These are phyloP conservation scores for Apis laboriosa DNA, from an alignment of 1,140 invertebrate species.

Conservation along the genomic window DNA sequence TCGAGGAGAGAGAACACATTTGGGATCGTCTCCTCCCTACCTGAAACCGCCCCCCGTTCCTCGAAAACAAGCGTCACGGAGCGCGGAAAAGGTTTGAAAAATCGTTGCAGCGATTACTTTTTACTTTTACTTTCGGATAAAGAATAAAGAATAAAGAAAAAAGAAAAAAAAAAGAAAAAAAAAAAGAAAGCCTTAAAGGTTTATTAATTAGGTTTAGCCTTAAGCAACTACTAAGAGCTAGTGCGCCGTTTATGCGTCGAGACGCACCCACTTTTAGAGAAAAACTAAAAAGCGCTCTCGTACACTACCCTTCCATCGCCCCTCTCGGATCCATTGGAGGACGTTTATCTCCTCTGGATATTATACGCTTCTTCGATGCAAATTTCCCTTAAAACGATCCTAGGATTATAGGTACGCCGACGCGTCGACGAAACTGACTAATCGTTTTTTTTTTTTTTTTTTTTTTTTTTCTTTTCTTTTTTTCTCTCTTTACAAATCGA, in stretches of 20 bases:
- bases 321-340: neutral
- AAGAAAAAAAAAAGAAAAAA: too few relatives aligned
- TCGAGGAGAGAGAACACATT: neutral
- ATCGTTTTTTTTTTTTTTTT: neutral
- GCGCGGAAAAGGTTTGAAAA: constrained; percentile 16
- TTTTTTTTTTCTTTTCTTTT: neutral
- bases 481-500: constrained; percentile 19
- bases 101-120: constrained; percentile 28
- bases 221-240: constrained; percentile 63
- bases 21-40: neutral
- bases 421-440: constrained; percentile 32
- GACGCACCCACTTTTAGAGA: constrained; percentile 5
- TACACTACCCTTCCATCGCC: neutral
- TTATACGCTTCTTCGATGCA: too few relatives aligned
- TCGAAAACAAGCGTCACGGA: neutral
- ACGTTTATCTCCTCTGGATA: neutral
- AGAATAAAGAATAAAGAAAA: constrained; percentile 44
- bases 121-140: constrained; percentile 51
- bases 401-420: constrained; percentile 3
- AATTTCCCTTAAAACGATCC: constrained; percentile 1
- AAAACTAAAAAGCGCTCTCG: constrained; percentile 31
- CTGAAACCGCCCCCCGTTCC: neutral
- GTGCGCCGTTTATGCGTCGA: constrained; percentile 50
- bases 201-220: constrained; percentile 55
- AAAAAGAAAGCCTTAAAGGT: neutral